Evolutionary conservation across 1,140 invertebrate genomes (phyloP).

Genomic region (Caerostris extrusa): DNA sequence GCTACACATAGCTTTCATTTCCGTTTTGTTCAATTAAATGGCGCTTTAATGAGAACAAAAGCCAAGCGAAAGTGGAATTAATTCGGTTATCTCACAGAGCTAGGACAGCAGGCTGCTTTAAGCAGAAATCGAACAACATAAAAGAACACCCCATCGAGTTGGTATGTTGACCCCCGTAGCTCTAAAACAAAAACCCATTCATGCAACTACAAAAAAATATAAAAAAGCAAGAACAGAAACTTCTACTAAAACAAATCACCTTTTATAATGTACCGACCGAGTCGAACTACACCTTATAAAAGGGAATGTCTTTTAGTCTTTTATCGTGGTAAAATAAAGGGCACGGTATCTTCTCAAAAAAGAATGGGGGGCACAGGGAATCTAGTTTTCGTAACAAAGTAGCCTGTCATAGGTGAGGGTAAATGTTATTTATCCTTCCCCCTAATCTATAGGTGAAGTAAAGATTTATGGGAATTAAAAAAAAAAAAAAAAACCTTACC

Average conservation of each 20-base stretch:
- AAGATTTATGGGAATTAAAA: slow-evolving; percentile 71
- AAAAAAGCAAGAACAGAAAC: neutral
- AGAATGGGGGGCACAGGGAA: neutral
- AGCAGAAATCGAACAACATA: neutral
- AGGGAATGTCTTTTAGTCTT: slow-evolving; percentile 11
- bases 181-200: slow-evolving; percentile 47
- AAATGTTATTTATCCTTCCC: slow-evolving; percentile 58
- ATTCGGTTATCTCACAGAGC: too few species aligned
- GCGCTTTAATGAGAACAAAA: too few species aligned
- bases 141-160: neutral
- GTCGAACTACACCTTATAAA: slow-evolving; percentile 23
- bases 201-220: neutral
- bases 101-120: neutral
- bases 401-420: slow-evolving; percentile 43
- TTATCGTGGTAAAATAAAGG: neutral
- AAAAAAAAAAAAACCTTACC: slow-evolving; percentile 14
- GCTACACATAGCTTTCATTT: too few species aligned
- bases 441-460: slow-evolving; percentile 51
- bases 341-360: slow-evolving; percentile 11
- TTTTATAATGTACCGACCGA: slow-evolving; percentile 5
- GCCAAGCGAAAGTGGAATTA: too few species aligned
- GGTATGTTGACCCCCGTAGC: slow-evolving; percentile 5
- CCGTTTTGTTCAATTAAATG: too few species aligned
- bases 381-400: slow-evolving; percentile 62
- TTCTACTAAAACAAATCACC: neutral